Base-by-base conservation (phyloP, 2,113 vertebrate genomes). In the Haliaeetus leucogaster region DNA sequence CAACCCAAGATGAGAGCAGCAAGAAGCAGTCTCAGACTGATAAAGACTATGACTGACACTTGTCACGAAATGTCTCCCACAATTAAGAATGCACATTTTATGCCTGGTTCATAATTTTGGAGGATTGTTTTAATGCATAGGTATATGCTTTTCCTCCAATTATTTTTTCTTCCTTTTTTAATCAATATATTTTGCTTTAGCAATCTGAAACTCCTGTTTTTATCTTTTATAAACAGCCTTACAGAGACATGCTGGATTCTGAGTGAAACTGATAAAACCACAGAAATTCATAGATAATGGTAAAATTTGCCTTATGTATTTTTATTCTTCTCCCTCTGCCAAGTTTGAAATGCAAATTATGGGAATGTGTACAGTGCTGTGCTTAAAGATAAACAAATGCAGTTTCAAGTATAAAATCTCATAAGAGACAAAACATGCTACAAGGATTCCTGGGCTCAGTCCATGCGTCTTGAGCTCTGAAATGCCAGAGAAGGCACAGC, bases 331-430 rank as follows among this genome's bases (percentile, higher is more conserved):
- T 90, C 32, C 72, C 12, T 36, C 82, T 90, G 74, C 89, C 91
- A 89, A 47, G 78, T 71, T 79, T 89, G 78, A 81, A 96, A 97
- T 94, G 91, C 94, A 91, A 93, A 97, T 94, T 78, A 58, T 26
- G 72, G 84, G 84, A 96, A 84, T 73, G 84, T 88, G 95, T 82
- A 76, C 21, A 47, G 45, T 68, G 88, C 48, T 48, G 86, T 30
- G 27, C 97, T 97, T 71, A 53, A 66, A 97, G 94, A 95, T 82
- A 97, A 96, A 89, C 52, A 63, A 81, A 29, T 23, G 53, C 66
- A 43, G 50, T 40, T 88, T 71, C 66, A 7, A 90, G 76, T 52
- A 12, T 38, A 38, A 71, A 91, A 63, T 4, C 38, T 65, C 34
- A 6, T 9, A 70, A 91, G 80, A 96, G 74, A 83, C 89, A 91